Percentiles rank a stretch among this genome's conserved stretches.
phyloP scores from a whole-genome alignment of 2,888 invertebrate genomes.

The Callosobruchus maculatus region DNA sequence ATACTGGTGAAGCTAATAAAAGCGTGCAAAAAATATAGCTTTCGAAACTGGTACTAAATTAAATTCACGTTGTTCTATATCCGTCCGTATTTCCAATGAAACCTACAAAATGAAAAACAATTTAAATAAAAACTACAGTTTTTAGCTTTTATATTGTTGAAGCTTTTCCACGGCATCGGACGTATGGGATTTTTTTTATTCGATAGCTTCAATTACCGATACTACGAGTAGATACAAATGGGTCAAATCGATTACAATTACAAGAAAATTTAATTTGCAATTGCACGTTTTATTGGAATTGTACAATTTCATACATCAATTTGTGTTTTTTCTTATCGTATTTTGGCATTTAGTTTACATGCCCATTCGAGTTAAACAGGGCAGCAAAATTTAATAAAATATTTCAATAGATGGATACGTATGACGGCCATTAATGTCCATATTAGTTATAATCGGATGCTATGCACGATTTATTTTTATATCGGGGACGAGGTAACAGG shows the following conservation, averaged over 20 bases:
- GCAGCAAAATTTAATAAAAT: background rate
- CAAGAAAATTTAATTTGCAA: background rate
- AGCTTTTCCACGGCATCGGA: background rate
- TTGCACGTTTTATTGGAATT: background rate
- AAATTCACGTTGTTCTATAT: no score
- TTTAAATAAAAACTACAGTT: background rate
- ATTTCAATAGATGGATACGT: background rate
- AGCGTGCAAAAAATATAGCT: no score
- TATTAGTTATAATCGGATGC: background rate
- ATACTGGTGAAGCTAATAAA: no score
- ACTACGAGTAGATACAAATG: background rate
- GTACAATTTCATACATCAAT: background rate
- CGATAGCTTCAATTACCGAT: background rate
- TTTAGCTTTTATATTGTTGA: no score
- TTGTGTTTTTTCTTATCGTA: background rate
- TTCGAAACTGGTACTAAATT: no score
- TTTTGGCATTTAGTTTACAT: background rate
- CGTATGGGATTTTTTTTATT: background rate
- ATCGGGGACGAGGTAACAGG: background rate
- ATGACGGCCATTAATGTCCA: background rate
- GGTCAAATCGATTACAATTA: background rate
- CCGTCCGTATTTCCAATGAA: no score
- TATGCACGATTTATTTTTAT: background rate
- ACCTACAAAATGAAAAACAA: no score
- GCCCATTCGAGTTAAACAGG: background rate